Base-by-base conservation (phyloP, 1,140 invertebrate species). In the Stenopsyche tienmushanensis region DNA sequence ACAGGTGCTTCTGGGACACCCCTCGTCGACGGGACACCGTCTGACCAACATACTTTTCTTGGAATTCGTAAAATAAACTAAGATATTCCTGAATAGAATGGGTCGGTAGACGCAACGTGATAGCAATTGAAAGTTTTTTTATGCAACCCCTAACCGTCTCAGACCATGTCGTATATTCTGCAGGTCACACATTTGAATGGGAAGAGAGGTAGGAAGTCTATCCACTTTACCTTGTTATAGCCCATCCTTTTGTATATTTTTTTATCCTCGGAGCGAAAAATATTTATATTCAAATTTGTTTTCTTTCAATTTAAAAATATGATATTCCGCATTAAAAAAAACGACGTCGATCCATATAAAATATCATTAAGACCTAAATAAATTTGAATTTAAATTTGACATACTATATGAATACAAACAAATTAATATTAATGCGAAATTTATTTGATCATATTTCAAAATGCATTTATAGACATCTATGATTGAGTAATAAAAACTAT, bases 41-140 rank as follows among this genome's bases (percentile, higher is more conserved):
- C 63, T 65, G 63, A 55, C 44, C 44, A 57, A 65, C 15, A 9
- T 26, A 29, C 63, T 23, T 45, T 65, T 65, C 63, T 55, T 17
- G 53, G 63, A 65, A 65, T 65, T 65, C 45, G 53, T 57, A 47
- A 58, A 65, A 58, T 65, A 65, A 65, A 65, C 63, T 17, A 44
- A 39, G 45, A 59, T 65, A 58, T 39, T 57, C 18, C 5, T 62
- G 57, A 47, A 60, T 26, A 47, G 44, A 60, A 60, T 15, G 44
- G 44, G 10, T 47, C 17, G 44, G 8, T 20, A 47, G 44, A 47
- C 44, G 44, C 44, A 47, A 47, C 17, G 44, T 20, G 44, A 47
- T 47, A 47, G 5, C 20, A 52, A 62, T 34, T 26, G 47, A 34
- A 41, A 2, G 10, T 39, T 52, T 62, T 62, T 62, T 62, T 52